Evolutionary conservation across 2,888 invertebrate species (phyloP).

Genomic region (Hyalella azteca): DNA sequence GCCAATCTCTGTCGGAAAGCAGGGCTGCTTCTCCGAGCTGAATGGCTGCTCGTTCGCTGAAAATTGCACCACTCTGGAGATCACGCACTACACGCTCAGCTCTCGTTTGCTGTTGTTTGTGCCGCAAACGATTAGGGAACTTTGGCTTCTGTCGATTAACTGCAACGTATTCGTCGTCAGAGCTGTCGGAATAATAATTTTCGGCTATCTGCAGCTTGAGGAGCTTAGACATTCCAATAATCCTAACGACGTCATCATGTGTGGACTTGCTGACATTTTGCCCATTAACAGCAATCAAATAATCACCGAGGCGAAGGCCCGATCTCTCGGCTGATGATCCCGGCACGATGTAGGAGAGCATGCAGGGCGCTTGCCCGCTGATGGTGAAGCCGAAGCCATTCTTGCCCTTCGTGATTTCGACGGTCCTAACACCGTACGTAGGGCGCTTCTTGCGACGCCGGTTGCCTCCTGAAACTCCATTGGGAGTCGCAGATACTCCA

Average conservation of each 20-base stretch:
- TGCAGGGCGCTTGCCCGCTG: constrained; percentile 94
- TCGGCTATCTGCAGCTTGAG: constrained; percentile 86
- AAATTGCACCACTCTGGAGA: constrained; percentile 67
- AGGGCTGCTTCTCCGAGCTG: constrained; percentile 53
- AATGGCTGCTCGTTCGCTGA: constrained; percentile 60
- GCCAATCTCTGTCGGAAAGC: constrained; percentile 55
- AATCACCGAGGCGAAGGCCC: constrained; percentile 89
- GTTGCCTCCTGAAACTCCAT: constrained; percentile 50
- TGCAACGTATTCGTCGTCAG: constrained; percentile 70
- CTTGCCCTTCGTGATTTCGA: constrained; percentile 83
- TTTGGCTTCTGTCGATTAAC: constrained; percentile 61
- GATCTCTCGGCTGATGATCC: constrained; percentile 90
- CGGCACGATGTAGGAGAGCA: constrained; percentile 88
- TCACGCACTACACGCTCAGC: constrained; percentile 67
- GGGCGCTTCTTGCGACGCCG: constrained; percentile 74
- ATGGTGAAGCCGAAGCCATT: constrained; percentile 98
- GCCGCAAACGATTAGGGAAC: constrained; percentile 62
- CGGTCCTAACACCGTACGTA: constrained; percentile 78
- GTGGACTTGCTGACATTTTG: constrained; percentile 88
- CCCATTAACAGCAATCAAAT: constrained; percentile 88
- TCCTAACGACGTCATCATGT: constrained; percentile 89
- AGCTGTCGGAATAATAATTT: constrained; percentile 83
- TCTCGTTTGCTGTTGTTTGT: constrained; percentile 63
- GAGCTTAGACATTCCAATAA: constrained; percentile 81
- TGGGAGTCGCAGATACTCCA: neutral